Conservation (phyloP, 2,888 invertebrate genomes). For the Mycogona germanica region DNA sequence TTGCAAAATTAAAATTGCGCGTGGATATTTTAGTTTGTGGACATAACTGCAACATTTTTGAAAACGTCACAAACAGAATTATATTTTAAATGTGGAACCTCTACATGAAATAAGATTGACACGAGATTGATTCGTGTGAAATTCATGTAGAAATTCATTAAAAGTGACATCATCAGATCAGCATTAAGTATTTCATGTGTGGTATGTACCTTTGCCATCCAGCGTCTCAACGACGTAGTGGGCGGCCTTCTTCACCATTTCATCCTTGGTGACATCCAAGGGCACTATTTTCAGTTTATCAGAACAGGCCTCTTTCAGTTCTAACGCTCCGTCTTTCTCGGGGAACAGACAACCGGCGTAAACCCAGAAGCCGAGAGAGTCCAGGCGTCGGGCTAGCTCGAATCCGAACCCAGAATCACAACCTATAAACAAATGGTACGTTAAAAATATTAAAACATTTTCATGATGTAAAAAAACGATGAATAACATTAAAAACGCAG, state of each 20-base stretch:
- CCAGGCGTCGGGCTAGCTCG: constrained; percentile 30
- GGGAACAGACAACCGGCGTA: constrained; percentile 35
- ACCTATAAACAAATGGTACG: constrained; percentile 22
- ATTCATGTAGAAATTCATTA: background rate
- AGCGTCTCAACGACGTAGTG: constrained; percentile 22
- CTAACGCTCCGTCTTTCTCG: constrained; percentile 29
- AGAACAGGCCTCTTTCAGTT: constrained; percentile 26
- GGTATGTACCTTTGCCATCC: constrained; percentile 16
- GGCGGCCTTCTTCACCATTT: constrained; percentile 25
- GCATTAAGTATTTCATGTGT: background rate
- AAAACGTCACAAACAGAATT: no score
- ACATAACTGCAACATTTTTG: no score
- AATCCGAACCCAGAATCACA: constrained; percentile 34
- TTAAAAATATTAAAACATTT: no score
- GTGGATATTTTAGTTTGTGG: no score
- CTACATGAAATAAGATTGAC: no score
- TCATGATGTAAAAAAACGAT: no score
- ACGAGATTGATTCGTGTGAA: no score
- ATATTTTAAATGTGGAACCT: no score
- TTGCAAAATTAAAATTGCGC: no score
- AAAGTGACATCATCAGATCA: background rate
- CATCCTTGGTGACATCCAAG: constrained; percentile 35
- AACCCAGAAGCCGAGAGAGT: constrained; percentile 30
- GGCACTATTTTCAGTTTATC: constrained; percentile 31
- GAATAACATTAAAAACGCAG: no score